Percentiles rank a stretch among this genome's conserved stretches.
phyloP scores from a whole-genome alignment of 1,140 invertebrate genomes.

The Drosophila kohkoa region DNA sequence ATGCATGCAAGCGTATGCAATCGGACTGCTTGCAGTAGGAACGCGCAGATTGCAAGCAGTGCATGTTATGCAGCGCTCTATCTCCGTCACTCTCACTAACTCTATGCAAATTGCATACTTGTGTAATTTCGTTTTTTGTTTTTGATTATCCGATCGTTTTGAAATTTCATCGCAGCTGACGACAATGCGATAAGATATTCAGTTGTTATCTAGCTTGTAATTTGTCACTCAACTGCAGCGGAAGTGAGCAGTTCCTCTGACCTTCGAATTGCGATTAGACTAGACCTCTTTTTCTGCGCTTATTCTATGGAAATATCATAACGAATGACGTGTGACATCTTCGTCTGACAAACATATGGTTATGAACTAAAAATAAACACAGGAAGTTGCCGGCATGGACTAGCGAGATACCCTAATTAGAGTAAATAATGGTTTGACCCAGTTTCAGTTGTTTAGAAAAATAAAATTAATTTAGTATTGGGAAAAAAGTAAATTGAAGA shows the following conservation, averaged over 20 bases:
- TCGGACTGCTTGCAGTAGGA: neutral
- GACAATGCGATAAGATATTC: neutral
- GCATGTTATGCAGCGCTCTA: neutral
- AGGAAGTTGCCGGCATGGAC: neutral
- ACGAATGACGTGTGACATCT: conserved; percentile 10
- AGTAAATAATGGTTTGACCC: neutral
- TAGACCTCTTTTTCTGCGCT: neutral
- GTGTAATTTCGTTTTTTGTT: neutral
- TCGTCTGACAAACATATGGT: conserved; percentile 15
- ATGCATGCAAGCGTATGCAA: neutral
- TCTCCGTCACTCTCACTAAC: neutral
- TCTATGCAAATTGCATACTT: conserved; percentile 2
- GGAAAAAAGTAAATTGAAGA: too few relatives aligned
- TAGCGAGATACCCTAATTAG: neutral
- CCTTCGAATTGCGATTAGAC: neutral
- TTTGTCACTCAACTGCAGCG: neutral
- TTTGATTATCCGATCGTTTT: conserved; percentile 7
- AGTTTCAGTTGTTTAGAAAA: neutral
- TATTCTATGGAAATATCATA: neutral
- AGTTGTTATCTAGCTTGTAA: neutral
- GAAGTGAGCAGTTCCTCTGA: neutral
- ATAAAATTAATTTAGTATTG: neutral
- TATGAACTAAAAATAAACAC: neutral
- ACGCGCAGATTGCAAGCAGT: neutral
- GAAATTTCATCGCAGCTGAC: neutral